Evolutionary conservation across 1,140 invertebrate genomes (phyloP).

Genomic region (Armadillidium nasatum): DNA sequence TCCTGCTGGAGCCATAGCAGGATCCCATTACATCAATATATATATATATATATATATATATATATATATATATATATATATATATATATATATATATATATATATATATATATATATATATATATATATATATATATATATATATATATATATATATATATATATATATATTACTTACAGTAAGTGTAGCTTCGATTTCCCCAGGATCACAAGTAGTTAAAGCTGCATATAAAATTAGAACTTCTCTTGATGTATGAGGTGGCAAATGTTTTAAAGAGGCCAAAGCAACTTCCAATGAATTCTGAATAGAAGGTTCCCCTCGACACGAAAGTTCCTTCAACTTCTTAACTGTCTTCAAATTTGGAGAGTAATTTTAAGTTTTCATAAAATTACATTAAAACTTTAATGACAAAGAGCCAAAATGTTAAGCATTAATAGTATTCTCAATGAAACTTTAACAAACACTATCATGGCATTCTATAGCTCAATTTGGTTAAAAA

Average conservation of each 20-base stretch:
- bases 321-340: conserved; percentile 23
- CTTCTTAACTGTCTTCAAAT: conserved; percentile 17
- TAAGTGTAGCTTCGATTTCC: conserved; percentile 81
- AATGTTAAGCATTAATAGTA: too few species aligned
- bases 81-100: not conserved
- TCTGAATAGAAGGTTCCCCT: conserved; percentile 28
- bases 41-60: not conserved
- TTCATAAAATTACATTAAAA: too few species aligned
- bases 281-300: conserved; percentile 25
- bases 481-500: too few species aligned
- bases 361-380: conserved; percentile 49
- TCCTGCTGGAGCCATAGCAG: too few species aligned
- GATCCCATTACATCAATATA: too few species aligned
- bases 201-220: conserved; percentile 74
- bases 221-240: conserved; percentile 28
- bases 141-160: too few species aligned
- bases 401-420: too few species aligned
- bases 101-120: not conserved
- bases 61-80: not conserved
- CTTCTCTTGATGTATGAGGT: conserved; percentile 27
- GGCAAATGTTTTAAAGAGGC: conserved; percentile 27
- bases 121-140: not conserved
- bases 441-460: too few species aligned
- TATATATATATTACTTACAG: conserved; percentile 54
- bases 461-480: too few species aligned